phyloP scores from a whole-genome alignment of 2,888 invertebrate genomes.

The Oscheius sp. region DNA sequence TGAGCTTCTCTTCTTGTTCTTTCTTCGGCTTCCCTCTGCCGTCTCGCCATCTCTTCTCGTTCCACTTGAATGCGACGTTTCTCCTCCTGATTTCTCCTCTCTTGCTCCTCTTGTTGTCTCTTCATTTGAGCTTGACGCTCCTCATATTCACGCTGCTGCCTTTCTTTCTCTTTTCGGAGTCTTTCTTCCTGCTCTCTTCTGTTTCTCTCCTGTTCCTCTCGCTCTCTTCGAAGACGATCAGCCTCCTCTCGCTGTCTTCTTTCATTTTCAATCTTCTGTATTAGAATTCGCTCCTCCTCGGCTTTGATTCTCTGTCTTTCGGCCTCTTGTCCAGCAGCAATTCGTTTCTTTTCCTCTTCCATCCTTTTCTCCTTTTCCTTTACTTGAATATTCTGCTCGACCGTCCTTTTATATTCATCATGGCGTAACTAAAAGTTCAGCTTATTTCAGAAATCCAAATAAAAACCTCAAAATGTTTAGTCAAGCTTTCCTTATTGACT shows the following conservation, averaged over 20 bases:
- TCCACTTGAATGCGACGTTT: neutral
- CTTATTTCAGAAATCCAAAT: neutral
- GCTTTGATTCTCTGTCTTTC: neutral
- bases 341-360: neutral
- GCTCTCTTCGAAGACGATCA: neutral
- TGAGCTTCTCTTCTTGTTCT: too few species aligned
- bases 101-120: neutral
- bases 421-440: neutral
- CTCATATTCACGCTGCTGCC: neutral
- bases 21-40: neutral
- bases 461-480: neutral
- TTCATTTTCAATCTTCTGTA: neutral
- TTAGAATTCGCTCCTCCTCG: neutral
- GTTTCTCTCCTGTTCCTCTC: neutral
- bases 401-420: neutral
- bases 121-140: neutral
- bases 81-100: neutral
- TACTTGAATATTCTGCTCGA: conserved; percentile 4
- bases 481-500: neutral
- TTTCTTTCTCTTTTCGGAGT: neutral
- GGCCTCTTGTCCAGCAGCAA: neutral
- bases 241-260: too few species aligned
- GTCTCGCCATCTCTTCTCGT: neutral
- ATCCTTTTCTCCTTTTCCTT: conserved; percentile 1
- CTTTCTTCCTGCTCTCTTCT: neutral